phyloP scores from a whole-genome alignment of 2,888 invertebrate species.

The Phalera bucephala region DNA sequence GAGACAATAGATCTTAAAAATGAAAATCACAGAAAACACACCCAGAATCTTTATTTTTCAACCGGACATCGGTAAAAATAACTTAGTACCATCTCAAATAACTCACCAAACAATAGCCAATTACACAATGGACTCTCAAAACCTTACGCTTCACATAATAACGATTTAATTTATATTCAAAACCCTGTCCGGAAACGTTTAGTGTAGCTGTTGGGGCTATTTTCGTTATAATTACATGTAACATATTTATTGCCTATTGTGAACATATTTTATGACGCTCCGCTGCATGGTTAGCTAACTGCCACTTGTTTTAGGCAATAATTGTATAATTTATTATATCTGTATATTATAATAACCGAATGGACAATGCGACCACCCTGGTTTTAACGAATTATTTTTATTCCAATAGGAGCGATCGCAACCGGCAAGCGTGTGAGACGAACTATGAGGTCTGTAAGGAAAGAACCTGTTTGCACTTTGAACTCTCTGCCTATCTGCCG shows the following conservation, averaged over 20 bases:
- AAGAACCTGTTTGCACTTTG: too few species aligned
- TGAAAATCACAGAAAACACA: too few species aligned
- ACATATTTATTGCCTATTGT: conserved; percentile 76
- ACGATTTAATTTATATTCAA: conserved; percentile 58
- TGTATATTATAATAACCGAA: too few species aligned
- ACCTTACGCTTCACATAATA: conserved; percentile 32
- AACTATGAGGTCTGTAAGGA: too few species aligned
- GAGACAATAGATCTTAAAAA: too few species aligned
- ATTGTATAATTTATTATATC: conserved; percentile 67
- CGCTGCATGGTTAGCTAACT: conserved; percentile 25
- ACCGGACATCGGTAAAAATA: too few species aligned
- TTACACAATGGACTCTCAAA: conserved; percentile 49
- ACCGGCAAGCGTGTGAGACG: too few species aligned
- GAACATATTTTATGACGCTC: conserved; percentile 51
- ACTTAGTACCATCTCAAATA: conserved; percentile 19
- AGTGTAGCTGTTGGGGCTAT: conserved; percentile 51
- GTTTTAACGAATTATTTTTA: too few species aligned
- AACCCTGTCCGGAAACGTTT: conserved; percentile 61
- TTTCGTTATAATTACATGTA: conserved; percentile 76
- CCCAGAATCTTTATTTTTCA: too few species aligned
- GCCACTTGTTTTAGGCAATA: conserved; percentile 34
- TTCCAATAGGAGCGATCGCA: too few species aligned
- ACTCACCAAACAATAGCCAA: conserved; percentile 43
- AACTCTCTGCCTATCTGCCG: too few species aligned
- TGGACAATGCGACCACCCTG: too few species aligned